Evolutionary conservation across 2,113 vertebrate species (phyloP).

Genomic region (Heterotis niloticus): DNA sequence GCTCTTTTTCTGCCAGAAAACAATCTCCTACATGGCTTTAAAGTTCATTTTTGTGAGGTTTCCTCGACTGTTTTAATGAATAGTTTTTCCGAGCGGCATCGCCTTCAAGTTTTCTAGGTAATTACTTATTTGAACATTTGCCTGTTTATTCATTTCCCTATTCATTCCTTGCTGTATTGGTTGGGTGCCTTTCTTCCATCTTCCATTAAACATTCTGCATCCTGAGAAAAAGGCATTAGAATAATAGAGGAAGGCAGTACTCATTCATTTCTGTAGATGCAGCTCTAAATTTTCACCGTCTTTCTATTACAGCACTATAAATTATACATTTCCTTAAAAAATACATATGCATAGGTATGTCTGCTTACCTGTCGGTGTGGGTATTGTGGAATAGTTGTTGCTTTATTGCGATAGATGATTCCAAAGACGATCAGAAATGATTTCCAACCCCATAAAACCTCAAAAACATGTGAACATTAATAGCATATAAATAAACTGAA

Average conservation of each 20-base stretch:
- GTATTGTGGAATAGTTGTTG: no score
- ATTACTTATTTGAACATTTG: neutral
- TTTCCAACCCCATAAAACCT: no score
- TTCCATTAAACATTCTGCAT: neutral
- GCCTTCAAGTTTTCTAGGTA: neutral
- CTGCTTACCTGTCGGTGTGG: no score
- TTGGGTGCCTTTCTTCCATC: no score
- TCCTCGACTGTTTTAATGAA: neutral
- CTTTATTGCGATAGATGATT: no score
- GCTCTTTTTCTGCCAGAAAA: neutral
- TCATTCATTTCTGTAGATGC: conserved; percentile 27
- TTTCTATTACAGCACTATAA: conserved; percentile 32
- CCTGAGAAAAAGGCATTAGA: neutral
- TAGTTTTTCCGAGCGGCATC: neutral
- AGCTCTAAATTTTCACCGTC: conserved; percentile 32
- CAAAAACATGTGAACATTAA: no score
- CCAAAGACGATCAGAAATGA: no score
- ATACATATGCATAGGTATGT: neutral
- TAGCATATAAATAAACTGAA: no score
- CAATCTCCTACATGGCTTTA: neutral
- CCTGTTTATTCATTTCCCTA: conserved; percentile 3
- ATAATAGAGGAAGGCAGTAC: conserved; percentile 13
- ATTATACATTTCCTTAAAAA: conserved; percentile 27
- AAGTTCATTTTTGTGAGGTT: neutral
- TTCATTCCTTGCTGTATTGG: neutral